Base-by-base conservation (phyloP, 2,888 invertebrate species). In the Xanthia togata region DNA sequence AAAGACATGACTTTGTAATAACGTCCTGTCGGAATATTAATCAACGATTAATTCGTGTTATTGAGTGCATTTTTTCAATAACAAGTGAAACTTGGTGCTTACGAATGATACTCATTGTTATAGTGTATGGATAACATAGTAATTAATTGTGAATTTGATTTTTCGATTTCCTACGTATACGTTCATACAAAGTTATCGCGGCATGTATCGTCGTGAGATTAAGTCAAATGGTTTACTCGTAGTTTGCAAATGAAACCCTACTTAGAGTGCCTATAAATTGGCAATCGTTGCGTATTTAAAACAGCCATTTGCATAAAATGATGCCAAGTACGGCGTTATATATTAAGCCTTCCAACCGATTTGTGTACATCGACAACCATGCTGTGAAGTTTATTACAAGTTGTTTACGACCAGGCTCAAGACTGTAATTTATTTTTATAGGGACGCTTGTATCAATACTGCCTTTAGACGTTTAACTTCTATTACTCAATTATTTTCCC, bases 281-380 rank as follows among this genome's bases (percentile, higher is more conserved):
- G 88, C 84, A 71, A 90, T 89, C 88, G 90, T 89, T 84, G 90
- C 85, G 81, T 87, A 87, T 91, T 91, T 92, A 89, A 89, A 91
- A 90, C 87, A 87, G 82, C 89, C 78, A 89, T 92, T 91, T 91
- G 88, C 85, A 82, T 83, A 68, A 84, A 88, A 86, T 87, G 82
- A 88, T 86, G 79, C 50, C 73, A 73, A 87, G 85, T 88, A 87
- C 79, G n/a, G 62, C 57, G 57, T 79, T 69, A 72, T 72, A 87
- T 81, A 64, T 74, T 73, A 76, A 79, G 81, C 79, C 70, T 83
- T 78, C 67, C n/a, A 74, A 82, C 73, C 76, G 81, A 86, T 84
- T 87, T 85, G 74, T 81, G 71, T 70, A 73, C 67, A 78, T 38
- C 64, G 55, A 81, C 72, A 73, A 69, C 35, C 84, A 88, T 76